Percentiles rank a stretch among this genome's conserved stretches.
Conservation (phyloP, 2,797 vertebrate genomes). For the Pangasius djambal region DNA sequence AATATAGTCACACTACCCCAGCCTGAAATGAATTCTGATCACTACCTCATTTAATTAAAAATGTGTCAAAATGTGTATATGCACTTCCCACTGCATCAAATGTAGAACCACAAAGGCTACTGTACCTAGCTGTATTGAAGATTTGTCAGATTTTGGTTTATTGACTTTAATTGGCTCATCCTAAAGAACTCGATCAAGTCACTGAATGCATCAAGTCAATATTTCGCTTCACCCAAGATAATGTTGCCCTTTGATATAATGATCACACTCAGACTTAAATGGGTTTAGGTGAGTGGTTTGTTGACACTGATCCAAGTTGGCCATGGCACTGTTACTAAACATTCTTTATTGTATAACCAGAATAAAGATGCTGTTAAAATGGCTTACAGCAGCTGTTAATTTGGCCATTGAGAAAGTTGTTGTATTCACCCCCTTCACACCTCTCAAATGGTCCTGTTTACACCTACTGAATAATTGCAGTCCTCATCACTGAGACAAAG, state of each 20-base stretch:
- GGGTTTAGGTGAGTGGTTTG: not conserved
- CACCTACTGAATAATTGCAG: not conserved
- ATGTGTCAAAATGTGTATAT: not conserved
- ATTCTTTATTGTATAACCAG: not conserved
- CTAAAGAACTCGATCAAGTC: not conserved
- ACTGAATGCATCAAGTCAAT: not conserved
- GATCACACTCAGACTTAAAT: not conserved
- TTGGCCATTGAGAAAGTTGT: not conserved
- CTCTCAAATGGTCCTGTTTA: not conserved
- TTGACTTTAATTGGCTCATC: not conserved
- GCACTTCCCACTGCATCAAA: not conserved
- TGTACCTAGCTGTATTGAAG: not conserved
- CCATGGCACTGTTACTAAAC: not conserved
- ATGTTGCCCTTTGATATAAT: not conserved
- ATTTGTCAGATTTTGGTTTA: not conserved
- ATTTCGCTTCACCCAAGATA: not conserved
- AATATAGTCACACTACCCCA: too few species aligned
- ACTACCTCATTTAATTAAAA: too few species aligned
- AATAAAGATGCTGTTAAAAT: not conserved
- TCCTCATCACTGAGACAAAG: not conserved
- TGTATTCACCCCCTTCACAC: not conserved
- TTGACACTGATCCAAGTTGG: not conserved
- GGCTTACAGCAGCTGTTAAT: not conserved
- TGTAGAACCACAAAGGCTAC: not conserved
- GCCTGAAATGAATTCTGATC: too few species aligned